Percentiles rank a stretch among this genome's conserved stretches.
Conservation (phyloP, 2,888 invertebrate species). For the Eristalis intricaria region DNA sequence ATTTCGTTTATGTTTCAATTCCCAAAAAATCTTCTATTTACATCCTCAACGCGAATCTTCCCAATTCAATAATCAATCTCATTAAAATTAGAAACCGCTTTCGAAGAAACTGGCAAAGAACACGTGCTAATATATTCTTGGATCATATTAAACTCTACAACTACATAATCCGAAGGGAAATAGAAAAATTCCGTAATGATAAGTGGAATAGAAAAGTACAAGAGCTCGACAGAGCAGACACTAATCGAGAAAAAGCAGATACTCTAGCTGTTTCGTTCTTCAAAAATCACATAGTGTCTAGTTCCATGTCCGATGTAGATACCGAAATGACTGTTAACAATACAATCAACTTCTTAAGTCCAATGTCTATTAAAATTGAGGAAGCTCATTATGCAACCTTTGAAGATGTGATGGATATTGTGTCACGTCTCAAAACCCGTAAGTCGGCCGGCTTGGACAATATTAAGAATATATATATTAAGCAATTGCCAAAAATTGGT, state of each 20-base stretch:
- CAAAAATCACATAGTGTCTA: neutral
- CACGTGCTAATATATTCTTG: neutral
- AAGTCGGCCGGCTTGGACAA: neutral
- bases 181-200: neutral
- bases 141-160: neutral
- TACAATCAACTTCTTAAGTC: neutral
- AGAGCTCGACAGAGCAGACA: neutral
- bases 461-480: too few species aligned
- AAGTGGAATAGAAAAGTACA: neutral
- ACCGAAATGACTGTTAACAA: neutral
- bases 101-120: neutral
- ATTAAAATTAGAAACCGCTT: neutral
- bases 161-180: neutral
- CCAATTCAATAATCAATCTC: neutral
- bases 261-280: neutral
- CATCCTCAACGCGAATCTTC: neutral
- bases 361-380: neutral
- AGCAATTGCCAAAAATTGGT: too few species aligned
- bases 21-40: neutral
- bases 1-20: neutral
- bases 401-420: neutral
- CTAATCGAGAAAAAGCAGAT: neutral
- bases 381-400: neutral
- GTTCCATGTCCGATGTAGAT: neutral
- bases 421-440: neutral